Evolutionary conservation across 2,113 vertebrate genomes (phyloP).

Genomic region (Zingel zingel): DNA sequence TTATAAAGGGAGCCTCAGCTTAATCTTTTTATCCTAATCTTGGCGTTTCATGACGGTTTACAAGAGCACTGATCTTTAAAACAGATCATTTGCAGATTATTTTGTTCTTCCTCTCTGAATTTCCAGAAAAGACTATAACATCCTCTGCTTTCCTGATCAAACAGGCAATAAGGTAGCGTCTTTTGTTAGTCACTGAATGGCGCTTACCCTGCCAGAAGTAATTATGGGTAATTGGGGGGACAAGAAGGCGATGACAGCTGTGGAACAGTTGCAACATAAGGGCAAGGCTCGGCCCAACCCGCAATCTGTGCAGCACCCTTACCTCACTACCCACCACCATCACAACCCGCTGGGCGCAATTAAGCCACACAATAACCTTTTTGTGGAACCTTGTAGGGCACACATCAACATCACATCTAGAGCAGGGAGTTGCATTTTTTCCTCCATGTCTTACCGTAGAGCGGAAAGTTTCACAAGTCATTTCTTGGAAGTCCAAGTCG

Average conservation of each 20-base stretch:
- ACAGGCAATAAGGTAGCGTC: constrained; percentile 67
- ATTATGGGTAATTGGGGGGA: constrained; percentile 84
- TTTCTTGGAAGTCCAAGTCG: too few relatives aligned
- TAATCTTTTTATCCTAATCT: not conserved
- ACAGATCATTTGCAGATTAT: constrained; percentile 9
- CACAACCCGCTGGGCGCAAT: constrained; percentile 75
- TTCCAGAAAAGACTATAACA: constrained; percentile 36
- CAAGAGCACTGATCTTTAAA: constrained; percentile 16
- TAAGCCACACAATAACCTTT: constrained; percentile 79
- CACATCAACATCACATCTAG: constrained; percentile 71
- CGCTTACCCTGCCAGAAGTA: constrained; percentile 78
- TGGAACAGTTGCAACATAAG: constrained; percentile 63
- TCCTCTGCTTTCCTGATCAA: constrained; percentile 63
- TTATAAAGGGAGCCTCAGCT: not conserved
- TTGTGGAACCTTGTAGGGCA: constrained; percentile 65
- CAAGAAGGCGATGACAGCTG: constrained; percentile 85
- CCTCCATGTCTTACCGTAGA: not conserved
- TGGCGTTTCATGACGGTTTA: not conserved
- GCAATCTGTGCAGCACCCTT: constrained; percentile 39
- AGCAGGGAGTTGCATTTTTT: constrained; percentile 28
- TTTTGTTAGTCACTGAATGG: constrained; percentile 76
- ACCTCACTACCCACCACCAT: constrained; percentile 64
- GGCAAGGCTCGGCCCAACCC: constrained; percentile 48
- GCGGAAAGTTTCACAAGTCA: too few relatives aligned
- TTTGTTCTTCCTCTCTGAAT: not conserved